Evolutionary conservation across 2,888 invertebrate species (phyloP).

Genomic region (Patella ulyssiponensis): DNA sequence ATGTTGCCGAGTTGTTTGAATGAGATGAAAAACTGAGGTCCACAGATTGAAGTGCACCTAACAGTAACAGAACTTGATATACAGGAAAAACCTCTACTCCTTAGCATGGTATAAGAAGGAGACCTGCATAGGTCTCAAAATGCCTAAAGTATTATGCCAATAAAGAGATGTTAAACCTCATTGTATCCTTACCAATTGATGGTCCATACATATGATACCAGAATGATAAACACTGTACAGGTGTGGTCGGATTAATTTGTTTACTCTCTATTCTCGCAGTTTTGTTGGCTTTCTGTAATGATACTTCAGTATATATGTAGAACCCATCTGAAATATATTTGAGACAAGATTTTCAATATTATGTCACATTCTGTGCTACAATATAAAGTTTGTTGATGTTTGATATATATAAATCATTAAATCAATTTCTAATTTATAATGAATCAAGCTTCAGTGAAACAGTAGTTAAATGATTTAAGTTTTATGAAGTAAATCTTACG

Average conservation of each 20-base stretch:
- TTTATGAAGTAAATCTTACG: conserved; percentile 41
- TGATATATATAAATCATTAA: too few species aligned
- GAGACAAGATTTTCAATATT: not conserved
- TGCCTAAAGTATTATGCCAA: too few species aligned
- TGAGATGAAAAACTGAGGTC: too few species aligned
- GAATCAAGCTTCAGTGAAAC: not conserved
- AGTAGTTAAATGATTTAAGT: not conserved
- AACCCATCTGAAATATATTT: conserved; percentile 37
- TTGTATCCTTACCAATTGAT: conserved; percentile 40
- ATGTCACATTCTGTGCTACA: not conserved
- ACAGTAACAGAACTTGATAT: too few species aligned
- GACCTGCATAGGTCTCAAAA: too few species aligned
- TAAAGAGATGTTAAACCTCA: too few species aligned
- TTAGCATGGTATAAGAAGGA: too few species aligned
- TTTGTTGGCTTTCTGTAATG: conserved; percentile 76
- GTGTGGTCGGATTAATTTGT: conserved; percentile 30
- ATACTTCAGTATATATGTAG: conserved; percentile 67
- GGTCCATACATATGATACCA: conserved; percentile 65
- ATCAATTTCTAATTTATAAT: too few species aligned
- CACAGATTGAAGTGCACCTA: too few species aligned
- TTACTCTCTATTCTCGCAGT: conserved; percentile 70
- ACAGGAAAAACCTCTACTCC: too few species aligned
- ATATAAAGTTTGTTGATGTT: too few species aligned
- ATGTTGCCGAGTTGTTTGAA: too few species aligned
- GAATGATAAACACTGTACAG: conserved; percentile 43